These are phyloP conservation scores for Ophion slaviceki DNA, from an alignment of 2,888 invertebrate species.

Conservation along the genomic window DNA sequence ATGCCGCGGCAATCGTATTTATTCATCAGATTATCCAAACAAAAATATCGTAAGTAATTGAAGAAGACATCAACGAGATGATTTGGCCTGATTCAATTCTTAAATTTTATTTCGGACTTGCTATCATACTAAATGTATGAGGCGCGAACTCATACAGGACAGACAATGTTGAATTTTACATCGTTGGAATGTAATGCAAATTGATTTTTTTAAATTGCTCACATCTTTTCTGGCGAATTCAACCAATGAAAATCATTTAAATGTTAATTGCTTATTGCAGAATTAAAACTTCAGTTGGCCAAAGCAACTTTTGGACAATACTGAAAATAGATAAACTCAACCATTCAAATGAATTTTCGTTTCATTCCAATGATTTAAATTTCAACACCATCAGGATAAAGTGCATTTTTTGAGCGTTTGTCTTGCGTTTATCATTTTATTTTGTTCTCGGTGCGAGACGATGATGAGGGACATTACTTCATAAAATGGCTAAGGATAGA, in stretches of 20 bases:
- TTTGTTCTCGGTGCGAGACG: conserved; percentile 68
- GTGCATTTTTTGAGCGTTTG: conserved; percentile 52
- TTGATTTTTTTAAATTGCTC: neutral
- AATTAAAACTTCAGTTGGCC: neutral
- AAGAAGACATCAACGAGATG: conserved; percentile 34
- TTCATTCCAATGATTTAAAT: neutral
- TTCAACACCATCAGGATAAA: conserved; percentile 14
- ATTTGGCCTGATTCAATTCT: conserved; percentile 60
- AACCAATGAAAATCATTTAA: neutral
- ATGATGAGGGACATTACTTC: conserved; percentile 76
- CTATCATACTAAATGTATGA: conserved; percentile 44
- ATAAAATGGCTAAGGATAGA: conserved; percentile 80
- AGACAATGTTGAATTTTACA: neutral
- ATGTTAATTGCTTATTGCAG: neutral
- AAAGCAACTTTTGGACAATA: neutral
- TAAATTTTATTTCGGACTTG: conserved; percentile 58
- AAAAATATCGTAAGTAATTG: conserved; percentile 27
- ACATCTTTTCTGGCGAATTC: neutral
- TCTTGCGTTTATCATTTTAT: conserved; percentile 52
- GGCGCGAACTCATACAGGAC: conserved; percentile 28
- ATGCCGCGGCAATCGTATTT: conserved; percentile 50
- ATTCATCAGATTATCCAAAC: conserved; percentile 17
- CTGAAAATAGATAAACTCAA: neutral
- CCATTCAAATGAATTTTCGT: neutral
- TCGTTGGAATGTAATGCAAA: neutral